phyloP scores from a whole-genome alignment of 2,888 invertebrate species.

The Scaptomyza cyrtandrae region DNA sequence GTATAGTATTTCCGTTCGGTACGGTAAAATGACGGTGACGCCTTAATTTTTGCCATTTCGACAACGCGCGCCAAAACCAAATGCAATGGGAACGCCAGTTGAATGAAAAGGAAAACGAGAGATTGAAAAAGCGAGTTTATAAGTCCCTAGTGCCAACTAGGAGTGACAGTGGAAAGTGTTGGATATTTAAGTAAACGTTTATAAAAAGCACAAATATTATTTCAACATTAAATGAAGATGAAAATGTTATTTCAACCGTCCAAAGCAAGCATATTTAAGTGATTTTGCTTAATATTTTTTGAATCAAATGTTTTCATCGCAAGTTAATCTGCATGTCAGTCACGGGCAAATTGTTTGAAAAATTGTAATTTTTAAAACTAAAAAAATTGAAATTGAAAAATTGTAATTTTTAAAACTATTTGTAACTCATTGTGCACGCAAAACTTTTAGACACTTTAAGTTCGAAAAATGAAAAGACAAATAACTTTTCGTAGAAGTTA shows the following conservation, averaged over 20 bases:
- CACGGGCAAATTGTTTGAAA: background rate
- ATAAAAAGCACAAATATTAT: background rate
- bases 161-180: slow-evolving; percentile 35
- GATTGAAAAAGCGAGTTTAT: slow-evolving; percentile 2
- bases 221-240: background rate
- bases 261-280: background rate
- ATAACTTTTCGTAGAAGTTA: slow-evolving; percentile 40
- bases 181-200: background rate
- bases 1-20: slow-evolving; percentile 39
- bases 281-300: background rate
- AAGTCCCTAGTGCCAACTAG: slow-evolving; percentile 14
- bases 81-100: slow-evolving; percentile 39
- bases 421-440: slow-evolving; percentile 14
- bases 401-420: slow-evolving; percentile 13
- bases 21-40: slow-evolving; percentile 61
- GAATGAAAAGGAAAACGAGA: slow-evolving; percentile 17
- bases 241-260: background rate
- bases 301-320: background rate
- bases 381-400: too few species aligned
- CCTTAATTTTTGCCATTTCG: slow-evolving; percentile 71
- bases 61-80: slow-evolving; percentile 39
- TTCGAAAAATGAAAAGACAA: slow-evolving; percentile 25
- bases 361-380: slow-evolving; percentile 6
- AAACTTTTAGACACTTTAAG: slow-evolving; percentile 23
- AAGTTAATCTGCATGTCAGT: background rate